phyloP scores from a whole-genome alignment of 2,888 invertebrate species.

The Mythimna albipuncta region DNA sequence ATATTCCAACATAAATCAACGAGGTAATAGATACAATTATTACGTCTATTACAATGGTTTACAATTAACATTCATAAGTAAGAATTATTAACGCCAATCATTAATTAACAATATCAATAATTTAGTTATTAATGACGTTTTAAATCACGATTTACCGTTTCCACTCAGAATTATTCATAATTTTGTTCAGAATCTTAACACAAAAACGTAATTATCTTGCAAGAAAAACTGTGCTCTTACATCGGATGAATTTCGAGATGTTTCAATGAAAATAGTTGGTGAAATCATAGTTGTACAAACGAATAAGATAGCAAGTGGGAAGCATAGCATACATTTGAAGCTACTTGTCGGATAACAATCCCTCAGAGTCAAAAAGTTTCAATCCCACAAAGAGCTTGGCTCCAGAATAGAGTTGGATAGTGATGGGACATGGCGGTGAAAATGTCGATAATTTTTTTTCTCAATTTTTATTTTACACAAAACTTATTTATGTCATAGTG shows the following conservation, averaged over 20 bases:
- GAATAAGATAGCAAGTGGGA: conserved; percentile 31
- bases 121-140: conserved; percentile 14
- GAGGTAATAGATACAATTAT: conserved; percentile 20
- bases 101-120: conserved; percentile 10
- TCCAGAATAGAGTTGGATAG: conserved; percentile 69
- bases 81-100: conserved; percentile 21
- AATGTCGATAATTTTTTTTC: conserved; percentile 25
- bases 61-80: conserved; percentile 3
- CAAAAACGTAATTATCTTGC: background rate
- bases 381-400: conserved; percentile 88
- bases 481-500: too few species aligned
- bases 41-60: conserved; percentile 17
- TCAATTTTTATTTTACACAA: too few species aligned
- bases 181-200: conserved; percentile 9
- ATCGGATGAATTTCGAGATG: background rate
- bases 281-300: conserved; percentile 26
- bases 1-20: conserved; percentile 17
- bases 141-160: conserved; percentile 5
- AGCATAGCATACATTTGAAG: conserved; percentile 77
- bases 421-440: conserved; percentile 59
- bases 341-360: conserved; percentile 86
- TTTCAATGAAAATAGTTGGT: conserved; percentile 1
- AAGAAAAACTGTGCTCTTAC: background rate
- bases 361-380: conserved; percentile 88
- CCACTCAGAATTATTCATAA: conserved; percentile 20